These are phyloP conservation scores for Platichthys flesus DNA, from an alignment of 2,113 vertebrate species.

Conservation along the genomic window DNA sequence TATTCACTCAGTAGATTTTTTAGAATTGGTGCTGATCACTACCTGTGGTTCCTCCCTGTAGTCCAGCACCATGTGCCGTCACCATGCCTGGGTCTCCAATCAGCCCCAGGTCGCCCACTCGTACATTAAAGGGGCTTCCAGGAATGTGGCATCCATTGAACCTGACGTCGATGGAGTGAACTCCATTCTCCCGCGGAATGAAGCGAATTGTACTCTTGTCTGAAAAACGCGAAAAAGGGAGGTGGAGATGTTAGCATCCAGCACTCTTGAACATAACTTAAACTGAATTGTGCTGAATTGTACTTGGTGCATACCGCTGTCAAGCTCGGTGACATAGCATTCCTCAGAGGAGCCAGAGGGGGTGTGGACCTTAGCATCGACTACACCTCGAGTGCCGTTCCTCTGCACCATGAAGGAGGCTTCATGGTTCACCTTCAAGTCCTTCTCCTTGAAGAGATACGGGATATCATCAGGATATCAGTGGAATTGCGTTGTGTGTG, in stretches of 20 bases:
- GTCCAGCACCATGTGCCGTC: constrained; percentile 90
- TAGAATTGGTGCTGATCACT: background rate
- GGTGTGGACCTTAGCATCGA: constrained; percentile 92
- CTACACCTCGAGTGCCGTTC: constrained; percentile 89
- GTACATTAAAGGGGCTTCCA: constrained; percentile 95
- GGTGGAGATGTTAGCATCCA: background rate
- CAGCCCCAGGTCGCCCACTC: constrained; percentile 93
- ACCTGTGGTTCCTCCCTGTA: constrained; percentile 95
- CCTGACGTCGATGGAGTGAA: constrained; percentile 95
- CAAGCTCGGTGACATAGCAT: constrained; percentile 93
- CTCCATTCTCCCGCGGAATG: constrained; percentile 94
- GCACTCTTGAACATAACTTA: too few species aligned
- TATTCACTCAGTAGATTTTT: background rate
- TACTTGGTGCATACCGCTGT: constrained; percentile 84
- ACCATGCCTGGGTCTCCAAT: constrained; percentile 93
- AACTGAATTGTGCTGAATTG: too few species aligned
- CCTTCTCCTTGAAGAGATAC: constrained; percentile 87
- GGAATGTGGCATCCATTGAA: constrained; percentile 96
- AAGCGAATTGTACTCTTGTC: constrained; percentile 94
- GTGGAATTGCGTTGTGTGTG: background rate
- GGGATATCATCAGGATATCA: constrained; percentile 14
- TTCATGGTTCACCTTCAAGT: constrained; percentile 92
- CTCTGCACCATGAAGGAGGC: constrained; percentile 94
- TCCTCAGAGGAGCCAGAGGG: constrained; percentile 91
- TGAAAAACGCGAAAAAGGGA: constrained; percentile 58